Evolutionary conservation across 64 coral and sea anemone genomes (phyloP), one percentile per base, ranked within the genome.

Genomic region (Montipora sp.): DNA sequence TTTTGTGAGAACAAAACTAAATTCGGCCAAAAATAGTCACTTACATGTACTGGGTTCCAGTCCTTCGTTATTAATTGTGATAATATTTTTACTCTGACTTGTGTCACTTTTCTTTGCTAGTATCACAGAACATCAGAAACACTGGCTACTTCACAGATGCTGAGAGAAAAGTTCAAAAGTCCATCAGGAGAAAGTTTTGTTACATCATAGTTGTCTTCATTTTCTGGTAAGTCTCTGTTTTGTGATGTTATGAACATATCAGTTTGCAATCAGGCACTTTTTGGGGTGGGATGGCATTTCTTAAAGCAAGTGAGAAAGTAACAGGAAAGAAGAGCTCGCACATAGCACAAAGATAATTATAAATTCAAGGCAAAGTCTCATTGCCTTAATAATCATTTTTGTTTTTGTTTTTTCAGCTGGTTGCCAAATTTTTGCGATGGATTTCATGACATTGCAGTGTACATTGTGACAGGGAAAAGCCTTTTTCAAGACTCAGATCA

Each of bases 391-490:
- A 10, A 7, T 55, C 51, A 7, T 21, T 21, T 18, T 21, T 90
- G 13, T 23, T 20, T 27, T 12, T 71, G 8, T n/a, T 60, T 60
- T 78, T 93, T 61, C 75, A 96, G 94, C 59, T 96, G 94, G 94
- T 84, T 96, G 47, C 15, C 81, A 16, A 96, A 96, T 75, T 15
- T 96, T 36, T 16, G 5, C 20, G 94, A 96, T 63, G 94, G 94
- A 15, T 12, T 96, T 70, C 88, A 90, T 77, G 93, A 94, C 18
- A 45, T 96, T 48, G 49, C 16, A 46, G 0, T 19, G 0, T 44
- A 59, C 8, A 12, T 75, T 10, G 15, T 23, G n/a, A 8, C 21
- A 45, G 12, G 57, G 3, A 2, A 55, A 16, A 13, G 6, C 14
- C 15, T 80, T 8, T 67, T 51, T 5, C 2, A 82, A 43, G 63